Conservation (phyloP, 2,888 invertebrate species). For the Panopea generosa region DNA sequence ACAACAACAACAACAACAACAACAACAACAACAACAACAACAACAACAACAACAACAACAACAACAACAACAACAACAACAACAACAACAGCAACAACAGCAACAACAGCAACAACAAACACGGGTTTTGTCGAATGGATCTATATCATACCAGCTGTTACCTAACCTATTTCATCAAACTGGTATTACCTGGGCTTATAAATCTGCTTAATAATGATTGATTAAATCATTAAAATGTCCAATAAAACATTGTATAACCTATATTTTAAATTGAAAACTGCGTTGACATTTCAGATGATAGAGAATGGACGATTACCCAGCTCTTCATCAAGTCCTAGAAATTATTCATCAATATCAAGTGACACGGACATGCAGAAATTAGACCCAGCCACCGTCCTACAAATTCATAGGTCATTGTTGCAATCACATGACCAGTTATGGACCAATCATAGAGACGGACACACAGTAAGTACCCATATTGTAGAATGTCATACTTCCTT, state of each 20-base stretch:
- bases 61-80: not conserved
- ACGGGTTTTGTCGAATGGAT: too few species aligned
- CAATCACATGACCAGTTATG: constrained; percentile 57
- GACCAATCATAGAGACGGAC: constrained; percentile 58
- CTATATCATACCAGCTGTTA: too few species aligned
- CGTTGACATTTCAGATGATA: not conserved
- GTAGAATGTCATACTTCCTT: too few species aligned
- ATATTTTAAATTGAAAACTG: too few species aligned
- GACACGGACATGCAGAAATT: constrained; percentile 46
- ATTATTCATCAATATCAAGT: constrained; percentile 15
- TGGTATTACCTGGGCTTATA: too few species aligned
- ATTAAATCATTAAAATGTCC: too few species aligned
- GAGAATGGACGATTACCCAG: constrained; percentile 31
- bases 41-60: not conserved
- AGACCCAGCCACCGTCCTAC: constrained; percentile 52
- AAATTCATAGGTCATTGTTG: constrained; percentile 52
- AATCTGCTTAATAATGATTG: too few species aligned
- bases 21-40: not conserved
- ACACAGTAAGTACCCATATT: constrained; percentile 63
- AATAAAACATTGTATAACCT: too few species aligned
- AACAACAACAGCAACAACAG: not conserved
- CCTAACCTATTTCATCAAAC: too few species aligned
- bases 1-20: not conserved
- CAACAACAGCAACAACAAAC: too few species aligned
- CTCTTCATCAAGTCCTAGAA: constrained; percentile 34